Base-by-base conservation (phyloP, 2,113 vertebrate species). In the Elephas maximus region DNA sequence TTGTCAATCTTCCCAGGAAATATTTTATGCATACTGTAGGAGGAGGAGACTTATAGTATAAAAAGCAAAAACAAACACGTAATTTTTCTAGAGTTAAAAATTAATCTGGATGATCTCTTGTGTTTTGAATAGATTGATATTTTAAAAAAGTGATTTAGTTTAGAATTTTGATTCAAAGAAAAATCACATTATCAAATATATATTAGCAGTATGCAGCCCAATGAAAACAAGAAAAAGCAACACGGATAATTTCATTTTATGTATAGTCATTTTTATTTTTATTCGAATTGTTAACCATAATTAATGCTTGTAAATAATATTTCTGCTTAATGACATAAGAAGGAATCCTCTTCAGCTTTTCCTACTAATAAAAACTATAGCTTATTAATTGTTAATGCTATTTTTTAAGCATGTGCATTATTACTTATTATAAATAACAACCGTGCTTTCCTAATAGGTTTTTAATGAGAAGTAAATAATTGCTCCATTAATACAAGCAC, bases 381-480 rank as follows among this genome's bases (percentile, higher is more conserved):
- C 41, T 97, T 98, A 91, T 37, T 98, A 97, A 98, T 98, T 98
- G 48, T 60, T 96, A 14, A 96, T 98, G 86, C 93, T 97, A 53
- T 85, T 93, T 96, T 41, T 97, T 60, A 96, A 97, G 24, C 45
- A 86, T 97, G 79, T n/a, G 92, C 60, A 48, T 94, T 98, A 89
- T 97, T 97, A 78, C 74, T 98, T 97, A 93, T 63, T 88, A 97
- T 98, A 98, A 98, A 98, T 97, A 98, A 96, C 69, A 97, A 78
- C 86, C 87, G 79, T 91, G 81, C 94, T 98, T 98, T 97, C 88
- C 96, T 98, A 98, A 98, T 98, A 97, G 86, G 28, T 97, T 98
- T 98, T 98, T 98, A 98, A 98, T 83, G 90, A 98, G 92, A 94
- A 96, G 94, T 96, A 98, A 98, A 98, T 97, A 98, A 98, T 98